Evolutionary conservation across 2,797 vertebrate genomes (phyloP), one percentile per base, ranked within the genome.

Genomic region (Chaetophractus vellerosus): DNA sequence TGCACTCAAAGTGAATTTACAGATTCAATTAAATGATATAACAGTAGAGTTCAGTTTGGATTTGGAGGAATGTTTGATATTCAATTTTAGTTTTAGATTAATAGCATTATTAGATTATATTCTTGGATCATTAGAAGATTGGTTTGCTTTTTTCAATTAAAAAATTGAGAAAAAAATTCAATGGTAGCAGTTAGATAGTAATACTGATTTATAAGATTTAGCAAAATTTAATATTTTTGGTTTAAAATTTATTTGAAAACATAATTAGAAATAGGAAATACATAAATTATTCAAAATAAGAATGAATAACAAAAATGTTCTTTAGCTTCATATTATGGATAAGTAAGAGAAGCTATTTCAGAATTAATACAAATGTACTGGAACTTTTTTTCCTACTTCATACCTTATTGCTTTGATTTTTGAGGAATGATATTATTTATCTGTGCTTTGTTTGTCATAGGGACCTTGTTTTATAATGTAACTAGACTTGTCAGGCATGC

Each of bases 1-100:
- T 90, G 28, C 5, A 38, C 16, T 80, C 52, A 63, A 63, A 93
- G 52, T 79, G 38, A 90, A 76, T 92, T 59, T 86, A 80, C 85
- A 97, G 92, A 97, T 93, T 92, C 93, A 94, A 92, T 96, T 95
- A 97, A 94, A 85, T 96, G 95, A 95, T 96, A 74, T 48, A 79
- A 79, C 41, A 69, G 16, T 23, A 63, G 82, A 96, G 85, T 92
- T 96, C 69, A 80, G 11, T 92, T 94, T 96, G 96, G 63, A 92
- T 69, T 83, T 23, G 57, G 52, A 95, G 38, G 55, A 63, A 81
- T 68, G 38, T 88, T 89, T 90, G 59, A 91, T 92, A 79, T 79
- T 96, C 64, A 69, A 24, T 85, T 89, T 94, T 96, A 80, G 63
- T 84, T 95, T 91, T 92, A 64, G 55, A 79, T 93, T 97, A 95